Conservation (phyloP, 2,113 vertebrate species). For the Ploceus nigricollis region DNA sequence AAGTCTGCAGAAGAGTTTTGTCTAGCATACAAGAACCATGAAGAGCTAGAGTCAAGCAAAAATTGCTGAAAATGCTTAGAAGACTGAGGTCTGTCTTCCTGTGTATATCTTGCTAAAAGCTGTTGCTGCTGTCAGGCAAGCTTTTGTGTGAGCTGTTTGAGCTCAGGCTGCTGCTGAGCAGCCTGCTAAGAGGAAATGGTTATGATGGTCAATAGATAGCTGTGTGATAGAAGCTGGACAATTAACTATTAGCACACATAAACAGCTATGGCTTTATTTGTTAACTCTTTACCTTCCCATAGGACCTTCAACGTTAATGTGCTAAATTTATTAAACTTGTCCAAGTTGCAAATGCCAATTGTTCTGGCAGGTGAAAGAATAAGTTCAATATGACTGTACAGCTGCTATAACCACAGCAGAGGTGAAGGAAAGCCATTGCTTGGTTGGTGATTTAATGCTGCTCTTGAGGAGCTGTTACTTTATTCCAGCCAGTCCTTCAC, state of each 20-base stretch:
- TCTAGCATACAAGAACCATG: neutral
- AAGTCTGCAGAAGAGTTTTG: neutral
- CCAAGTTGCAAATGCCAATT: neutral
- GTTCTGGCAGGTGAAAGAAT: neutral
- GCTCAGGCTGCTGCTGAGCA: neutral
- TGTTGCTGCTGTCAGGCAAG: neutral
- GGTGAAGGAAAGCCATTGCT: neutral
- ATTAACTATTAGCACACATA: neutral
- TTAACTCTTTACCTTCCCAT: neutral
- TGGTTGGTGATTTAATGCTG: neutral
- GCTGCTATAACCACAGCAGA: neutral
- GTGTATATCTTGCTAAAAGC: neutral
- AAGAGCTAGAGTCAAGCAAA: neutral
- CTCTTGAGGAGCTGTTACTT: neutral
- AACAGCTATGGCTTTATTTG: neutral
- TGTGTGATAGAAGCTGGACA: neutral
- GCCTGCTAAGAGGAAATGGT: neutral
- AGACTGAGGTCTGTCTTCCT: neutral
- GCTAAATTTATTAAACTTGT: neutral
- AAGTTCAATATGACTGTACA: neutral
- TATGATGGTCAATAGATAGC: neutral
- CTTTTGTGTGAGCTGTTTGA: neutral
- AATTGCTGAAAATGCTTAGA: neutral
- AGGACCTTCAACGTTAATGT: neutral
- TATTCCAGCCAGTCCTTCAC: neutral